Percentiles rank a stretch among this genome's conserved stretches.
These are phyloP conservation scores for Phalacrocorax pelagicus DNA, from an alignment of 2,113 vertebrate species.

Conservation along the genomic window DNA sequence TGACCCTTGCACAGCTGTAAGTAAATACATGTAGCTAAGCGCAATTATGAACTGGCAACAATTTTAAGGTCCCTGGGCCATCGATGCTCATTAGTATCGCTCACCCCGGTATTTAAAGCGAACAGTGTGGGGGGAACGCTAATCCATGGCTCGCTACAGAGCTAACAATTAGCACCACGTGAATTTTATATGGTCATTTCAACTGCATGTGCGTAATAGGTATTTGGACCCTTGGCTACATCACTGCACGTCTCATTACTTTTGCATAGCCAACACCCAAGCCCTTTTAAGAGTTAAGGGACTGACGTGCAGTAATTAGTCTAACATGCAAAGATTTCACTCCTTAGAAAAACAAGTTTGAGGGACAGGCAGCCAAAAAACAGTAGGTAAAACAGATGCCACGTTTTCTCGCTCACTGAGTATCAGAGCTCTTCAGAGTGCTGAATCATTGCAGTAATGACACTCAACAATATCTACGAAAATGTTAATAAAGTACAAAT, in stretches of 20 bases:
- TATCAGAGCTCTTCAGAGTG: neutral
- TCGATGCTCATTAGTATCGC: neutral
- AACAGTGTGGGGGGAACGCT: neutral
- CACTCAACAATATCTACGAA: neutral
- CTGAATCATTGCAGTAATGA: neutral
- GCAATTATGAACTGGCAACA: neutral
- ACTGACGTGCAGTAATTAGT: neutral
- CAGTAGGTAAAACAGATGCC: neutral
- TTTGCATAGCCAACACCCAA: neutral
- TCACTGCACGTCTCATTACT: neutral
- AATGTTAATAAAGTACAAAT: neutral
- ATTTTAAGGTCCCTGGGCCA: neutral
- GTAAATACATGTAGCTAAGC: neutral
- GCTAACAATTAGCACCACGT: neutral
- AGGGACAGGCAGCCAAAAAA: neutral
- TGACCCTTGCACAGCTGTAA: neutral
- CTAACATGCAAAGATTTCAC: neutral
- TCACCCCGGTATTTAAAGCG: neutral
- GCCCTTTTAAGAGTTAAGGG: neutral
- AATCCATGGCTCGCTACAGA: neutral
- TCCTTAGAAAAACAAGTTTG: constrained; percentile 3
- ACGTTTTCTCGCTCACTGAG: neutral
- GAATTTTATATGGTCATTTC: neutral
- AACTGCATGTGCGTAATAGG: neutral
- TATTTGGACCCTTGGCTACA: neutral